A percentile compares a stretch with the other conserved stretches of the same genome.
These are phyloP conservation scores for Seriola dumerili DNA, from an alignment of 2,113 vertebrate species.

Conservation along the genomic window DNA sequence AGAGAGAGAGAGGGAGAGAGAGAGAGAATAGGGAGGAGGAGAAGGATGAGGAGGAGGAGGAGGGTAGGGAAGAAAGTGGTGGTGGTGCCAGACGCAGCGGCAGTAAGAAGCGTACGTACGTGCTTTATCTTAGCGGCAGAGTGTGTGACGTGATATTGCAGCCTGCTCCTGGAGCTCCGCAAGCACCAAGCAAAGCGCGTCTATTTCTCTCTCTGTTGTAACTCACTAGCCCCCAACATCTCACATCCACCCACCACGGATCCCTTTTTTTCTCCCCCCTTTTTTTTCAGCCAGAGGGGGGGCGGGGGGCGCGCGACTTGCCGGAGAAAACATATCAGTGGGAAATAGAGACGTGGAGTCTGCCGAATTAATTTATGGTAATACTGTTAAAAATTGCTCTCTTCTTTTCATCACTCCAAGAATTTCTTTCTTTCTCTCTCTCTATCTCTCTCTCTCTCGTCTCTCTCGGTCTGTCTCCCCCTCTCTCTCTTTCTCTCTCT, in stretches of 20 bases:
- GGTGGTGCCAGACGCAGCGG: slow-evolving; percentile 85
- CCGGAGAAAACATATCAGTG: slow-evolving; percentile 70
- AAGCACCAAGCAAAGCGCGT: slow-evolving; percentile 81
- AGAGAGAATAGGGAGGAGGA: not conserved
- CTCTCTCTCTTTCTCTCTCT: slow-evolving; percentile 12
- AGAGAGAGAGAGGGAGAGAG: not conserved
- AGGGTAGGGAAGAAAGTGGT: slow-evolving; percentile 74
- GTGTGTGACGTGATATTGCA: slow-evolving; percentile 88
- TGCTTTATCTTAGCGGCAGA: slow-evolving; percentile 86
- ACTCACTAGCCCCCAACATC: slow-evolving; percentile 85
- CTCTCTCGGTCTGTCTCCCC: slow-evolving; percentile 7
- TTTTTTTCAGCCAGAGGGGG: slow-evolving; percentile 45
- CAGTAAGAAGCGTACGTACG: slow-evolving; percentile 84
- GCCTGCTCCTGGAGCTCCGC: slow-evolving; percentile 83
- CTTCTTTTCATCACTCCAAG: slow-evolving; percentile 67
- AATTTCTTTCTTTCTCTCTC: slow-evolving; percentile 53
- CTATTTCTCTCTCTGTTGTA: slow-evolving; percentile 83
- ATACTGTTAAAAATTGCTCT: slow-evolving; percentile 66
- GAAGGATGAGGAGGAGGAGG: slow-evolving; percentile 56
- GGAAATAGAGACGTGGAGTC: slow-evolving; percentile 73
- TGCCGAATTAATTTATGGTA: slow-evolving; percentile 71
- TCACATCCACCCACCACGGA: slow-evolving; percentile 88
- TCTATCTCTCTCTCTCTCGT: slow-evolving; percentile 35
- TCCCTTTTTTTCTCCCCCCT: slow-evolving; percentile 60
- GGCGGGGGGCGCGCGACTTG: slow-evolving; percentile 58